Conservation (phyloP, 2,888 invertebrate genomes). For the Nebria salina region DNA sequence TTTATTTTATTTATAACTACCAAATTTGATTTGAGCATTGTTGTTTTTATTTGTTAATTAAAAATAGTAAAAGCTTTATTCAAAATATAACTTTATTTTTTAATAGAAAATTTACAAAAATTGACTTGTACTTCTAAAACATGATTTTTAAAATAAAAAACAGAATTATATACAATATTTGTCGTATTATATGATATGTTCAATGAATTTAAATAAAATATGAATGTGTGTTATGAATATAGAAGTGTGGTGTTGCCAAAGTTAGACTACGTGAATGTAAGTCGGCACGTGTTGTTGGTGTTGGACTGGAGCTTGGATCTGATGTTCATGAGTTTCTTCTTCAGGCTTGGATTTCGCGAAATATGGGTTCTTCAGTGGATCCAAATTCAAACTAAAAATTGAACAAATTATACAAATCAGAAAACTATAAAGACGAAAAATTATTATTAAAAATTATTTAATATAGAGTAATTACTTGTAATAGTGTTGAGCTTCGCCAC, state of each 20-base stretch:
- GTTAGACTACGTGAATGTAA: constrained; percentile 37
- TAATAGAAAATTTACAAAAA: too few species aligned
- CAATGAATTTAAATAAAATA: constrained; percentile 16
- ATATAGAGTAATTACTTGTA: constrained; percentile 69
- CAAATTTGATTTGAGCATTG: too few species aligned
- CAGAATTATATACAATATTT: neutral
- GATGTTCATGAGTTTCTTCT: constrained; percentile 54
- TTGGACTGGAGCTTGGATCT: constrained; percentile 31
- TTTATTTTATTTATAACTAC: too few species aligned
- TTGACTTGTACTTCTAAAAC: neutral
- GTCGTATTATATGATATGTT: neutral
- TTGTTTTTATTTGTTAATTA: too few species aligned
- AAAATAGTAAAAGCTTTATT: too few species aligned
- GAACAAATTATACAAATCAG: constrained; percentile 6
- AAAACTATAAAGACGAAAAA: neutral
- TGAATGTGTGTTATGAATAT: constrained; percentile 12
- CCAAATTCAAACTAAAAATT: constrained; percentile 74
- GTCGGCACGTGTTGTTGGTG: constrained; percentile 21
- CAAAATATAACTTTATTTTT: too few species aligned
- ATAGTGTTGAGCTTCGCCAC: constrained; percentile 75
- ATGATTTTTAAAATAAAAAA: neutral
- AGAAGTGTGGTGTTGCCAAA: neutral
- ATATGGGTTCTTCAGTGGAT: constrained; percentile 83
- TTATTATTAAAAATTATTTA: neutral
- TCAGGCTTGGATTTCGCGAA: constrained; percentile 77